Conservation (phyloP, 2,888 invertebrate species). For the Portevinia maculata region DNA sequence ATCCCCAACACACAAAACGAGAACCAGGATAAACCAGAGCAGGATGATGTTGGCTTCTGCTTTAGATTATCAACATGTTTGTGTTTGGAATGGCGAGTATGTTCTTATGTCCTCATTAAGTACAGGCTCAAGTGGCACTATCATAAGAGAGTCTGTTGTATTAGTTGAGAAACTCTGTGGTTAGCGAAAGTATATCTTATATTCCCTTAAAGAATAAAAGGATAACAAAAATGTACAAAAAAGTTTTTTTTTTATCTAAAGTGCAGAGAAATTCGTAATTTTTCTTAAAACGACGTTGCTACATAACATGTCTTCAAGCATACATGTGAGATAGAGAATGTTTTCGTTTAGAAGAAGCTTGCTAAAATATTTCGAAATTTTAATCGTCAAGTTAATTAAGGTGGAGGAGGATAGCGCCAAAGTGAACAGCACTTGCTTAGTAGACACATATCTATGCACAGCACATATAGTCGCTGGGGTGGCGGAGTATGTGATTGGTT, state of each 20-base stretch:
- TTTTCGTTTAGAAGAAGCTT: slow-evolving; percentile 33
- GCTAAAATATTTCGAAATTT: slow-evolving; percentile 58
- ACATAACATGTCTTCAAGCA: slow-evolving; percentile 1
- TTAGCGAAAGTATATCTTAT: slow-evolving; percentile 55
- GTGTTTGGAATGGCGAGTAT: slow-evolving; percentile 52
- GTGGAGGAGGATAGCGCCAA: slow-evolving; percentile 31
- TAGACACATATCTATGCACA: neutral
- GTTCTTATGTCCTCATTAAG: slow-evolving; percentile 68
- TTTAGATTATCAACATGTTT: slow-evolving; percentile 67
- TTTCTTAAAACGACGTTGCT: slow-evolving; percentile 16
- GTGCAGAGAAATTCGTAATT: slow-evolving; percentile 41
- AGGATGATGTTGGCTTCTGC: slow-evolving; percentile 39
- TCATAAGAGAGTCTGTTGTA: slow-evolving; percentile 18
- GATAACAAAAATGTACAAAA: neutral
- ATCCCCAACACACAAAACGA: slow-evolving; percentile 12
- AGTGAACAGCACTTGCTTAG: slow-evolving; percentile 32
- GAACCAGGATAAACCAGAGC: slow-evolving; percentile 2
- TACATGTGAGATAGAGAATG: slow-evolving; percentile 5
- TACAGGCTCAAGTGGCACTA: slow-evolving; percentile 66
- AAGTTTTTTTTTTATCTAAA: slow-evolving; percentile 44
- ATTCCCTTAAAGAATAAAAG: slow-evolving; percentile 34
- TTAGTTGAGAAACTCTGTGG: slow-evolving; percentile 53
- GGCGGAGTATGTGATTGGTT: slow-evolving; percentile 8
- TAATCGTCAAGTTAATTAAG: slow-evolving; percentile 62
- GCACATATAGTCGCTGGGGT: neutral